Conservation (phyloP, 1,140 invertebrate genomes). For the Zophobas morio region DNA sequence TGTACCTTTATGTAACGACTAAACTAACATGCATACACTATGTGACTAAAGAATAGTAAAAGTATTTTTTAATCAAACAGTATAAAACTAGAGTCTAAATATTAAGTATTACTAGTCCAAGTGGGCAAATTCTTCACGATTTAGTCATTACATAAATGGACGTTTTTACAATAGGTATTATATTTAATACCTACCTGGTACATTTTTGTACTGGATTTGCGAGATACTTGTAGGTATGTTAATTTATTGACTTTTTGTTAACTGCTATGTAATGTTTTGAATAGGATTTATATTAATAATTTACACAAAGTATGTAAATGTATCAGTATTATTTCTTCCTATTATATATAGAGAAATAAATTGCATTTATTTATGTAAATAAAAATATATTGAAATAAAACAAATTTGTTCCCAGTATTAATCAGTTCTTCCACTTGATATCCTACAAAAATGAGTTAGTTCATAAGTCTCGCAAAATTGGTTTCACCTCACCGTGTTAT, state of each 20-base stretch:
- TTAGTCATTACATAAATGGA: neutral
- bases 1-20: neutral
- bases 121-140: neutral
- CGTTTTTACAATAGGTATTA: neutral
- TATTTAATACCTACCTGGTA: neutral
- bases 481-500: constrained; percentile 3
- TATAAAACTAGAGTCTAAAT: neutral
- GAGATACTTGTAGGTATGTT: constrained; percentile 14
- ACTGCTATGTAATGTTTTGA: constrained; percentile 1
- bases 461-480: neutral
- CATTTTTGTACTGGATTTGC: neutral
- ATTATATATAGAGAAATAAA: constrained; percentile 47
- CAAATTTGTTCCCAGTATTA: constrained; percentile 6
- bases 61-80: neutral
- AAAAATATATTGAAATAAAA: constrained; percentile 23
- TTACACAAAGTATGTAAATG: constrained; percentile 51
- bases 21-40: neutral
- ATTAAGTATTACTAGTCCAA: neutral
- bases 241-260: constrained; percentile 31
- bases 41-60: neutral
- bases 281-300: constrained; percentile 28
- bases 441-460: constrained; percentile 10
- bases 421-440: constrained; percentile 37
- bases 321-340: constrained; percentile 57
- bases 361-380: constrained; percentile 49